Evolutionary conservation across 2,797 vertebrate species (phyloP).

Genomic region (Gallirallus australis): DNA sequence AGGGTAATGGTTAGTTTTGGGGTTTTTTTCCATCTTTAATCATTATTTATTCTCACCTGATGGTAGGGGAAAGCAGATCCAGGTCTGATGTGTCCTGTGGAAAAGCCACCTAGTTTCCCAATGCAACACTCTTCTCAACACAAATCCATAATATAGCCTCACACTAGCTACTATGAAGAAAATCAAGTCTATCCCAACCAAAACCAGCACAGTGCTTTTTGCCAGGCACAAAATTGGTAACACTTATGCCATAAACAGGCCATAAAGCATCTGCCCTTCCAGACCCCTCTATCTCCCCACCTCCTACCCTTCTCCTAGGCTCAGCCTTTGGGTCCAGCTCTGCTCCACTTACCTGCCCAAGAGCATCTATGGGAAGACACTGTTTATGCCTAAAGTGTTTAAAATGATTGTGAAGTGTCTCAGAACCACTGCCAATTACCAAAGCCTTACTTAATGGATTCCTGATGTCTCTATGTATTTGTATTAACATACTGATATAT

Average conservation of each 20-base stretch:
- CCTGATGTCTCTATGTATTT: neutral
- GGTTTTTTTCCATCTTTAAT: neutral
- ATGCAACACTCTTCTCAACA: rapidly evolving
- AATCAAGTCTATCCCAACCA: too few species aligned
- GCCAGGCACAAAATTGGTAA: neutral
- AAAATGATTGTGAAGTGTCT: neutral
- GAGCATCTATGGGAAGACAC: rapidly evolving
- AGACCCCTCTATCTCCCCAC: neutral
- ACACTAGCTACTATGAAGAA: too few species aligned
- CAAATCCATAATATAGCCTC: too few species aligned
- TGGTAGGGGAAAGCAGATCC: neutral
- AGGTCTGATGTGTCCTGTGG: neutral
- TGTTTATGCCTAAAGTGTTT: neutral
- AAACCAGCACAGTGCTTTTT: neutral
- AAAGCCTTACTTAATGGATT: neutral
- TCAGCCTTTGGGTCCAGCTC: neutral
- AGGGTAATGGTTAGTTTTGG: rapidly evolving
- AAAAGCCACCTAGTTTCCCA: neutral
- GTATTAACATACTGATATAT: neutral
- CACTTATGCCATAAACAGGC: rapidly evolving
- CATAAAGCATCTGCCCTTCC: neutral
- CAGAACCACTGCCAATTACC: neutral
- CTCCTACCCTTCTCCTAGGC: neutral
- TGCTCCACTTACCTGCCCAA: neutral
- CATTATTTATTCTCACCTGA: neutral